Evolutionary conservation across 2,888 invertebrate genomes (phyloP).

Genomic region (Ethmia dodecea): DNA sequence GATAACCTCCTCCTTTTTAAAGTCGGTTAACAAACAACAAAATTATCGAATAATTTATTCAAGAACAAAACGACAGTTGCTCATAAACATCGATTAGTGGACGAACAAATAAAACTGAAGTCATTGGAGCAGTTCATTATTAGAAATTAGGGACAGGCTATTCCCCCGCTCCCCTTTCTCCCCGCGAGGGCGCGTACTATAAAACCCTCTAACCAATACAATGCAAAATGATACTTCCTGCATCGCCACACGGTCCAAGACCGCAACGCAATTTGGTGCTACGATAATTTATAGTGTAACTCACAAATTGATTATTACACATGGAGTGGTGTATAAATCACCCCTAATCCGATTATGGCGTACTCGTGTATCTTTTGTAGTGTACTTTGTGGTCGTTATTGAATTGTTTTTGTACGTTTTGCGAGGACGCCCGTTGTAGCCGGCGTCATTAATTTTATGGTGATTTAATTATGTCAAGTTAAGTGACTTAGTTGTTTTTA

Average conservation of each 20-base stretch:
- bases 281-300: conserved; percentile 67
- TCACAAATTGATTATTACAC: conserved; percentile 62
- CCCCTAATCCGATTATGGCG: conserved; percentile 48
- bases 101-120: conserved; percentile 37
- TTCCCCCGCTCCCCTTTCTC: conserved; percentile 20
- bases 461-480: conserved; percentile 17
- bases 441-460: conserved; percentile 15
- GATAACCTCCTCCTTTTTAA: too few relatives aligned
- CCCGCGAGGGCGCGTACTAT: neutral
- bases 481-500: too few relatives aligned
- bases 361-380: conserved; percentile 15
- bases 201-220: too few relatives aligned
- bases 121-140: conserved; percentile 47
- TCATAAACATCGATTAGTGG: conserved; percentile 34
- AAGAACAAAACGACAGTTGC: neutral
- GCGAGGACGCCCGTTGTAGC: conserved; percentile 16
- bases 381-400: conserved; percentile 21
- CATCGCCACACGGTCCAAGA: too few relatives aligned
- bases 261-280: too few relatives aligned
- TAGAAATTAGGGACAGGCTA: conserved; percentile 37
- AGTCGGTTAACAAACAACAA: neutral
- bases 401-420: conserved; percentile 35
- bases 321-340: conserved; percentile 57
- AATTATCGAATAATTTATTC: neutral
- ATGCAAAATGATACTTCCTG: too few relatives aligned